Evolutionary conservation across 92 coral and sea anemone species (phyloP), one percentile per base, ranked within the genome.

Genomic region (Pocillopora meandrina): DNA sequence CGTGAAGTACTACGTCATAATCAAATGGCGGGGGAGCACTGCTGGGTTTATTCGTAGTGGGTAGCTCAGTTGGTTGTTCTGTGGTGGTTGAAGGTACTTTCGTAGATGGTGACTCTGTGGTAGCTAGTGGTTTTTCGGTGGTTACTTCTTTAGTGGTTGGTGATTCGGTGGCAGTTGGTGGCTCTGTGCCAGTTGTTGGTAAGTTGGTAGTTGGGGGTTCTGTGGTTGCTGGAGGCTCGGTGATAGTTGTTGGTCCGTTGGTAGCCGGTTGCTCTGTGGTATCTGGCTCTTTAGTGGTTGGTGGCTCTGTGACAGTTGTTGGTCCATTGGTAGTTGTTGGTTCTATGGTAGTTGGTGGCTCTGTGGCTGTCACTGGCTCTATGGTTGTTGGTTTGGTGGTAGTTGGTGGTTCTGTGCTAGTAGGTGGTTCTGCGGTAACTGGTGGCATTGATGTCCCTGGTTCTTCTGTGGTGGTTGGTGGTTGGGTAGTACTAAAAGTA

Each of bases 1-100:
- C 87, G 76, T 80, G 95, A 13, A 95, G 88, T 13, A 93, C 95
- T 52, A 65, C 86, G 65, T 81, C 66, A 80, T 95, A 95, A 70
- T 89, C 81, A 71, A 87, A 88, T 61, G 0, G 19, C 17, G 71
- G 71, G 12, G 71, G 82, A 56, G 70, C 9, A 26, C 11, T 13
- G 67, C 16, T 16, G 31, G 31, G 31, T 61, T 19, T 26, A 26
- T 26, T 26, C 31, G 31, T 26, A 0, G 31, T 26, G 31, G 31
- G 31, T 26, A 26, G 31, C 31, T 26, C 31, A 26, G 31, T 26
- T 7, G 89, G 75, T 42, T 26, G 74, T 47, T 59, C 71, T 61
- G 89, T 66, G 31, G 31, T 26, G 31, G 31, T 26, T 26, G 31
- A 26, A 26, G 31, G 31, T 26, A 26, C 31, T 26, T 26, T 26